Percentiles rank a stretch among this genome's conserved stretches.
Conservation (phyloP, 2,797 vertebrate genomes). For the Thaleichthys pacificus region DNA sequence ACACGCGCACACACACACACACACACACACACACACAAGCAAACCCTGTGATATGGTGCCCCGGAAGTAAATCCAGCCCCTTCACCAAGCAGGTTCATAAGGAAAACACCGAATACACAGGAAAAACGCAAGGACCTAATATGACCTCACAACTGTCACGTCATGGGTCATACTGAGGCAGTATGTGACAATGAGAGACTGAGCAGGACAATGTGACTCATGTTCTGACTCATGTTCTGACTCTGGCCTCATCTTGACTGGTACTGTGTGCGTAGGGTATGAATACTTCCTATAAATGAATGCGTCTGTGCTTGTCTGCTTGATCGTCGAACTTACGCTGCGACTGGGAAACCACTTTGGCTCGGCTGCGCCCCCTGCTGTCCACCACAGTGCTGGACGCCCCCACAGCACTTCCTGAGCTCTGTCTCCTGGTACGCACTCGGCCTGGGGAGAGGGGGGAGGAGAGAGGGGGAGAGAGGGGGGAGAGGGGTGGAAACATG, state of each 20-base stretch:
- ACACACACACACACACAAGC: not conserved
- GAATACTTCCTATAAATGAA: not conserved
- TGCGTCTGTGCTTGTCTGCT: not conserved
- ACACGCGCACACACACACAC: conserved; percentile 20
- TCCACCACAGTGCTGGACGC: conserved; percentile 81
- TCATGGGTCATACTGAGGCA: conserved; percentile 38
- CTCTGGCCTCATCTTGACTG: not conserved
- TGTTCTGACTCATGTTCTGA: not conserved
- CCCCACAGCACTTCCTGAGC: conserved; percentile 85
- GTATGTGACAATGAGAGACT: conserved; percentile 22
- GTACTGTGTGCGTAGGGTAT: not conserved
- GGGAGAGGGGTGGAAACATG: not conserved
- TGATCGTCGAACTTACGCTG: conserved; percentile 82
- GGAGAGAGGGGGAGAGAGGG: not conserved
- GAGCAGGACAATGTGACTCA: conserved; percentile 21
- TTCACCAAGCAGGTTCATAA: conserved; percentile 23
- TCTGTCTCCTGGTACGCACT: conserved; percentile 90
- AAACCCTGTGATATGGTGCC: conserved; percentile 21
- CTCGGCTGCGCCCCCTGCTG: conserved; percentile 91
- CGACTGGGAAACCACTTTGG: conserved; percentile 97
- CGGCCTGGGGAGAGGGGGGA: conserved; percentile 76
- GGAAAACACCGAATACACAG: conserved; percentile 40
- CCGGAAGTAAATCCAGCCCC: conserved; percentile 30
- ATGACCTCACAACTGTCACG: conserved; percentile 30
- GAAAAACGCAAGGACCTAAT: conserved; percentile 31